Conservation (phyloP, 2,797 vertebrate genomes). For the Gymnocypris eckloni region DNA sequence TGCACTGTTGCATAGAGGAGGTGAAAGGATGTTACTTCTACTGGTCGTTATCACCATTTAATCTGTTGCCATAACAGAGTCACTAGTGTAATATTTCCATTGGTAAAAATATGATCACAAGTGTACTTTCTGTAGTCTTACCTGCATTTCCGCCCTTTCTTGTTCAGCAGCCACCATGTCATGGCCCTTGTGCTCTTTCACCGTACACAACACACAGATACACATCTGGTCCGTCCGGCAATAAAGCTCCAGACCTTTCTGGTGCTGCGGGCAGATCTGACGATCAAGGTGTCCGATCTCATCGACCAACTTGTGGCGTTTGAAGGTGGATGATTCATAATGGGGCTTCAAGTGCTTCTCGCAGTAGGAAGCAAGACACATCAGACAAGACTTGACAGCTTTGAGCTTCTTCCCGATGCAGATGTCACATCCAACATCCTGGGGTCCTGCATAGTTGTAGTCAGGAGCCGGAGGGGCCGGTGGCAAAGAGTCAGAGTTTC, state of each 20-base stretch:
- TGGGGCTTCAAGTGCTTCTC: conserved; percentile 96
- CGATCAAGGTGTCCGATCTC: conserved; percentile 95
- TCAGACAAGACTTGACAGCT: conserved; percentile 93
- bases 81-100: background rate
- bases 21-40: background rate
- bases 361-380: conserved; percentile 96
- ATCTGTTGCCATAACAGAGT: conserved; percentile 24
- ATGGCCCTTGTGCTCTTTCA: conserved; percentile 97
- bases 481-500: conserved; percentile 68
- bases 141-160: conserved; percentile 93
- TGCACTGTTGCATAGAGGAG: conserved; percentile 15
- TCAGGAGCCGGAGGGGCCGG: conserved; percentile 80
- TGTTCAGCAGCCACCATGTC: conserved; percentile 96
- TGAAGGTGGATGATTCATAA: conserved; percentile 91
- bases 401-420: conserved; percentile 95
- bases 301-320: conserved; percentile 94
- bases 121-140: conserved; percentile 59
- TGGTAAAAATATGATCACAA: background rate
- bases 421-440: conserved; percentile 95
- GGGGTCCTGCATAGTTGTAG: conserved; percentile 81
- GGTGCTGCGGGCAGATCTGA: conserved; percentile 94
- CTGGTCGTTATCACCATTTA: conserved; percentile 4
- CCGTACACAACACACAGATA: conserved; percentile 97
- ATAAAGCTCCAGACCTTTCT: conserved; percentile 98
- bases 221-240: conserved; percentile 97